Base-by-base conservation (phyloP, 2,888 invertebrate genomes). In the Hesperia comma region DNA sequence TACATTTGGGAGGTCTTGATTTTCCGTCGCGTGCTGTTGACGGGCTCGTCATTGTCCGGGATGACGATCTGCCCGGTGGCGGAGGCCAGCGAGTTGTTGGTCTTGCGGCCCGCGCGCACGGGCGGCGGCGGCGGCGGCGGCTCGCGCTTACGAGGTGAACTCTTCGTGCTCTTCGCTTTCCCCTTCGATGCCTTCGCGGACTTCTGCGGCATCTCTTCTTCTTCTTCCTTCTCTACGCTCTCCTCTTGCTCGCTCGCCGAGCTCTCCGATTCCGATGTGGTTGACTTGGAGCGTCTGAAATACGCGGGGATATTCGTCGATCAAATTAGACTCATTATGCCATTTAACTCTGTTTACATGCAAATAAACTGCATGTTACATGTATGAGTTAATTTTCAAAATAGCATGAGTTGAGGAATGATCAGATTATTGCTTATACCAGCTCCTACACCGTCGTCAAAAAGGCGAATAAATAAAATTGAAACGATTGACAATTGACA, bases 41-140 rank as follows among this genome's bases (percentile, higher is more conserved):
- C 80, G 0, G 90, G 91, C 66, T 91, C 92, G 58, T 86, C 88
- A 72, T 83, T 87, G 73, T 92, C 93, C 19, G 88, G 95, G 83
- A 97, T 96, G 67, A 97, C 94, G 72, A 97, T 96, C 82, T 97
- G 96, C 33, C 97, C 97, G 2, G 97, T 96, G 61, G 96, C 95
- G 12, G 96, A 96, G 1, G 97, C 96, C 57, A 97, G 90, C 0
- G 97, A 97, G 86, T 97, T 97, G 81, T 97, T 97, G 10, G 97
- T 97, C 86, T 97, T 97, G 69, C 97, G 93, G 63, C 97, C 97
- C 2, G 93, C 90, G 73, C 88, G 90, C 17, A 88, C 78, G 0
- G 87, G 87, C 1, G 82, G 84, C 26, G 90, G 88, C 12, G 87
- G 88, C 4, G 86, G 90, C 12, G 87, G 88, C 2, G 86, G 90